phyloP scores from a whole-genome alignment of 2,797 vertebrate genomes.

The Forpus xanthops region DNA sequence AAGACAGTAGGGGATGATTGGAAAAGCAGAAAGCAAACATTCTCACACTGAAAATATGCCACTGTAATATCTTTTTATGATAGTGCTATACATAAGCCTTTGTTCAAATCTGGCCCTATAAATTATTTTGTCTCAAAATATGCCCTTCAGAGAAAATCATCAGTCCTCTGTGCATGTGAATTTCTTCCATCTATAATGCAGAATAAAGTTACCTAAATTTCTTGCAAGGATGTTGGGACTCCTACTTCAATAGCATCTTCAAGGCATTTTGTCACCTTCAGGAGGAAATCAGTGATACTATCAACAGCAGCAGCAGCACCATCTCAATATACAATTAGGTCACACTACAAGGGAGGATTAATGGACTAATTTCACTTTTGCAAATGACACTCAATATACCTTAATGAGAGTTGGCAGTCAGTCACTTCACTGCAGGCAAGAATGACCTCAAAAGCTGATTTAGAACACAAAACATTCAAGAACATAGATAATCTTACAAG shows the following conservation, averaged over 20 bases:
- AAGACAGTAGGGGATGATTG: background rate
- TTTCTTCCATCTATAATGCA: background rate
- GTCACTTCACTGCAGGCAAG: background rate
- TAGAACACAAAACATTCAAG: background rate
- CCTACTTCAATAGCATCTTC: constrained; percentile 17
- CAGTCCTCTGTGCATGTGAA: background rate
- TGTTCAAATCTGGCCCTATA: background rate
- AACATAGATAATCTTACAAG: background rate
- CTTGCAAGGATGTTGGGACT: constrained; percentile 1
- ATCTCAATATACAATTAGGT: background rate
- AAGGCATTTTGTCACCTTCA: constrained; percentile 22
- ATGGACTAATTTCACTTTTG: constrained; percentile 1
- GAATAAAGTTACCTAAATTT: constrained; percentile 9
- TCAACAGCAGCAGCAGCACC: background rate
- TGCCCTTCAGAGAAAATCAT: background rate
- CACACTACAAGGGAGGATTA: background rate
- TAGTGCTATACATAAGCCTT: background rate
- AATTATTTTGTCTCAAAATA: background rate
- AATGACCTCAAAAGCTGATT: background rate
- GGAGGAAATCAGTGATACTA: background rate
- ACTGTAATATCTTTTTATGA: background rate
- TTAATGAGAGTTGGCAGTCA: background rate
- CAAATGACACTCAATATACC: background rate
- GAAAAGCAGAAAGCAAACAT: background rate
- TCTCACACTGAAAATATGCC: background rate